Evolutionary conservation across 2,888 invertebrate genomes (phyloP).

Genomic region (Villa cingulata): DNA sequence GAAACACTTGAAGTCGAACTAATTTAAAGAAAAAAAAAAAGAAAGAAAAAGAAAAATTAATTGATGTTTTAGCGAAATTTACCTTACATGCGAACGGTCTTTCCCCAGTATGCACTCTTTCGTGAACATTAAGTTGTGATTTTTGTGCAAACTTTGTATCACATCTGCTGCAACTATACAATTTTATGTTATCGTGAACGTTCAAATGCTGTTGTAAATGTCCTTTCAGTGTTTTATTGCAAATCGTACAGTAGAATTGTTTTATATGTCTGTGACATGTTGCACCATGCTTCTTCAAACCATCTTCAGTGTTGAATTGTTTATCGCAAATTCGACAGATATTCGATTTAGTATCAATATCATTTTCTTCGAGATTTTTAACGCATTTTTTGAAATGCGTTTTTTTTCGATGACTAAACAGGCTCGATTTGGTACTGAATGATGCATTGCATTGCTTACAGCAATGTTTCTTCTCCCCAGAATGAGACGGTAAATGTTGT

Average conservation of each 20-base stretch:
- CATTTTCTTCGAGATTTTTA: too few species aligned
- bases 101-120: slow-evolving; percentile 71
- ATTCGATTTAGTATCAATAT: not conserved
- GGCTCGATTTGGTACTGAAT: slow-evolving; percentile 51
- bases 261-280: slow-evolving; percentile 61
- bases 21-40: too few species aligned
- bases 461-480: slow-evolving; percentile 51
- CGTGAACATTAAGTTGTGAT: slow-evolving; percentile 71
- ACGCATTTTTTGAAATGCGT: not conserved
- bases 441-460: slow-evolving; percentile 58
- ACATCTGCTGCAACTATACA: slow-evolving; percentile 65
- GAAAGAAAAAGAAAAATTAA: not conserved
- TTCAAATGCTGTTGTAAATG: slow-evolving; percentile 70
- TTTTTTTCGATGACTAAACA: slow-evolving; percentile 39
- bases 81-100: slow-evolving; percentile 72
- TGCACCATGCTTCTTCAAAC: slow-evolving; percentile 48
- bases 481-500: slow-evolving; percentile 61
- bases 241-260: slow-evolving; percentile 65
- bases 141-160: slow-evolving; percentile 69
- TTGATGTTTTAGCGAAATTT: slow-evolving; percentile 1
- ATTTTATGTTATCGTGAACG: slow-evolving; percentile 56
- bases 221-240: slow-evolving; percentile 66
- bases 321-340: not conserved
- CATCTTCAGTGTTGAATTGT: slow-evolving; percentile 23
- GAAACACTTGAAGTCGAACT: too few species aligned